Evolutionary conservation across 2,888 invertebrate species (phyloP).

Genomic region (Anticlea derivata): DNA sequence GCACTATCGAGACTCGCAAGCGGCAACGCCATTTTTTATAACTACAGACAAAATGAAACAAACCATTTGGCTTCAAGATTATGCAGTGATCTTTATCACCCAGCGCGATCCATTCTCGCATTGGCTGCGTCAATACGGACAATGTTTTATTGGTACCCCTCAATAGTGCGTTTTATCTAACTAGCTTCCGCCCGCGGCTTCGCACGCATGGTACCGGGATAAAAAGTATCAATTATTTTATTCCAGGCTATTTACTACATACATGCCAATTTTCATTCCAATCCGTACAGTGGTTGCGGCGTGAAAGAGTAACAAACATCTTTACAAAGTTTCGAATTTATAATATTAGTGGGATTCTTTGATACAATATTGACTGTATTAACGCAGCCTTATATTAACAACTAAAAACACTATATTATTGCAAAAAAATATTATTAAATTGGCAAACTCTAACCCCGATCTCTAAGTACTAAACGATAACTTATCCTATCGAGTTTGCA

Average conservation of each 20-base stretch:
- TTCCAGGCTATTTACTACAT: too few relatives aligned
- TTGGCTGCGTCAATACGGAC: slow-evolving; percentile 10
- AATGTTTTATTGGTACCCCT: neutral
- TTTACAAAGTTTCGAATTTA: too few relatives aligned
- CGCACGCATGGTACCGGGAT: too few relatives aligned
- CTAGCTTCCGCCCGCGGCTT: too few relatives aligned
- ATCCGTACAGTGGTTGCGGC: too few relatives aligned
- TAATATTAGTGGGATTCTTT: too few relatives aligned
- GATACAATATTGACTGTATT: neutral
- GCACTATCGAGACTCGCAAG: slow-evolving; percentile 6
- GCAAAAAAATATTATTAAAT: slow-evolving; percentile 58
- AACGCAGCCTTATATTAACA: slow-evolving; percentile 34
- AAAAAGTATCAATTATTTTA: too few relatives aligned
- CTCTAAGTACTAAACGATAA: slow-evolving; percentile 72
- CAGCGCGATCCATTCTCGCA: slow-evolving; percentile 41
- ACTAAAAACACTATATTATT: slow-evolving; percentile 54
- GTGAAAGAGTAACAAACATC: too few relatives aligned
- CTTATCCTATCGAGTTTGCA: slow-evolving; percentile 51
- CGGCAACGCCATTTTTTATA: slow-evolving; percentile 18
- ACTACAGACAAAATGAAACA: slow-evolving; percentile 45
- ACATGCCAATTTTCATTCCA: too few relatives aligned
- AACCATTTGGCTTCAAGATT: slow-evolving; percentile 56
- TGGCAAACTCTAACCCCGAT: slow-evolving; percentile 55
- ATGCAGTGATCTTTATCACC: slow-evolving; percentile 39
- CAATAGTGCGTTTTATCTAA: neutral